These are phyloP conservation scores for Takifugu bimaculatus DNA, from an alignment of 2,113 vertebrate species.

Conservation along the genomic window DNA sequence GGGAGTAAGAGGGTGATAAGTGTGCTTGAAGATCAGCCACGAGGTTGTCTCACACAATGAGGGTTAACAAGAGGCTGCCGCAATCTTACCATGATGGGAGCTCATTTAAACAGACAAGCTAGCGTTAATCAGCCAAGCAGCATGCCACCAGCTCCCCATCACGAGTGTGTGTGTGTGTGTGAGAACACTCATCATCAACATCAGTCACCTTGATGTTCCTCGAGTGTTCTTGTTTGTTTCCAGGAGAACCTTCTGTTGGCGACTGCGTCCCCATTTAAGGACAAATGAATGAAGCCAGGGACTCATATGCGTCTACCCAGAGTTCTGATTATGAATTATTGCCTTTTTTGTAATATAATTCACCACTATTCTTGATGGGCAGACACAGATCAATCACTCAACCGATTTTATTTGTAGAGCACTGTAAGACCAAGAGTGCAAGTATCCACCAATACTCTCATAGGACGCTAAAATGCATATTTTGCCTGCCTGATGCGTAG, in stretches of 20 bases:
- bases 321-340: conserved; percentile 5
- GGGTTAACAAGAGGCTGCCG: conserved; percentile 70
- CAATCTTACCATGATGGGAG: conserved; percentile 48
- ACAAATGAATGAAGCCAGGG: conserved; percentile 43
- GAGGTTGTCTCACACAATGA: conserved; percentile 65
- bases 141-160: conserved; percentile 32
- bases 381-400: too few species aligned
- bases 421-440: too few species aligned
- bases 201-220: conserved; percentile 6
- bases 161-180: conserved; percentile 24
- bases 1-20: conserved; percentile 53
- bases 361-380: conserved; percentile 33
- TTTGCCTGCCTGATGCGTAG: too few species aligned
- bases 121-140: conserved; percentile 53
- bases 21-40: conserved; percentile 62
- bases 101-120: conserved; percentile 37
- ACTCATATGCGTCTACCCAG: conserved; percentile 47
- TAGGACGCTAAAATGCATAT: too few species aligned
- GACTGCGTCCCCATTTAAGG: conserved; percentile 27
- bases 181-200: background rate
- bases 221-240: conserved; percentile 1
- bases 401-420: too few species aligned
- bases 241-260: conserved; percentile 38
- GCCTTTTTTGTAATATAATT: background rate
- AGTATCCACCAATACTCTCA: too few species aligned